A percentile compares a stretch with the other conserved stretches of the same genome.
Conservation (phyloP, 2,797 vertebrate genomes). For the Girardinus metallicus region DNA sequence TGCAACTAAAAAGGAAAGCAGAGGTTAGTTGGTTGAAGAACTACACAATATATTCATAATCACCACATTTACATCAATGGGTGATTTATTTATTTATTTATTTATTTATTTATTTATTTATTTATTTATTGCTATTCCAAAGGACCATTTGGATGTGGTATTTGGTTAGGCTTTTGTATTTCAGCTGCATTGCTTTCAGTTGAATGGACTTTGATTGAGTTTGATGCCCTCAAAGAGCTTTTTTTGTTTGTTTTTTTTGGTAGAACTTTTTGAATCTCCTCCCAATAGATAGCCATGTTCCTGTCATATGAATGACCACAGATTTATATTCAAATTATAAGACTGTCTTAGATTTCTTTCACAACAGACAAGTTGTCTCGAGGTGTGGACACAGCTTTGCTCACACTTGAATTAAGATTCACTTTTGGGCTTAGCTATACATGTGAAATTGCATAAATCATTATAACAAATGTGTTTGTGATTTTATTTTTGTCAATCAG, state of each 20-base stretch:
- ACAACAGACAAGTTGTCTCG: neutral
- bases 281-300: neutral
- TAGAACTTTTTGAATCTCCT: neutral
- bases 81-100: too few species aligned
- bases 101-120: too few species aligned
- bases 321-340: neutral
- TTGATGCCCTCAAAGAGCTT: neutral
- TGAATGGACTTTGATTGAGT: neutral
- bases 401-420: neutral
- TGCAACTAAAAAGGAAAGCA: conserved; percentile 79
- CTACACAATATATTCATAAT: neutral
- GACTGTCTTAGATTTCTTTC: neutral
- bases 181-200: neutral
- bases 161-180: neutral
- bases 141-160: neutral
- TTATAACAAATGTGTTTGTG: neutral
- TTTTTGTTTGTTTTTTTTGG: too few species aligned
- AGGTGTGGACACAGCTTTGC: neutral
- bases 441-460: neutral
- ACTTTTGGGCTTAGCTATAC: neutral
- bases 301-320: neutral
- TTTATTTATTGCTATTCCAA: neutral
- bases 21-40: conserved; percentile 68
- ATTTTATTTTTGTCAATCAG: neutral
- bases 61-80: neutral